Percentiles rank a stretch among this genome's conserved stretches.
These are phyloP conservation scores for Hetaerina titia DNA, from an alignment of 2,888 invertebrate species.

Conservation along the genomic window DNA sequence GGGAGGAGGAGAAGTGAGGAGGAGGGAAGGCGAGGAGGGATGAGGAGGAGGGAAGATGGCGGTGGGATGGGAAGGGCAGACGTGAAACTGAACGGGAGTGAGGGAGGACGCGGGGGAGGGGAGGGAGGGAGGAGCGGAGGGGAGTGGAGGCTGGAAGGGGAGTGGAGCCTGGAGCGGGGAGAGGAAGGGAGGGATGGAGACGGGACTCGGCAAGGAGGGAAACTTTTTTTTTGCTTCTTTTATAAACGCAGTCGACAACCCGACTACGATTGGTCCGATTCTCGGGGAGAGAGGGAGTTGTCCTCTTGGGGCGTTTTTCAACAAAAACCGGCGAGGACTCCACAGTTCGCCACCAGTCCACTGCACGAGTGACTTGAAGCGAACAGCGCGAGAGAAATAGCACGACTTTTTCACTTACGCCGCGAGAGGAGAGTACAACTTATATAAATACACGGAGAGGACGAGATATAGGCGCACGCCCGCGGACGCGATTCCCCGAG, in stretches of 20 bases:
- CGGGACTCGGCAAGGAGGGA: not conserved
- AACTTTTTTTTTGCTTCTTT: not conserved
- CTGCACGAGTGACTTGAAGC: constrained; percentile 75
- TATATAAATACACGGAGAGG: not conserved
- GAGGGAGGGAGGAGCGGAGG: not conserved
- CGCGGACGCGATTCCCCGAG: not conserved
- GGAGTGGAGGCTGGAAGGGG: constrained; percentile 72
- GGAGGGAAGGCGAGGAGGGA: not conserved
- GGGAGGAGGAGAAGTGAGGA: constrained; percentile 69
- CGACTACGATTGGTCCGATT: constrained; percentile 71
- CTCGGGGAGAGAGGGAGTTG: no score
- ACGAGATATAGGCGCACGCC: not conserved
- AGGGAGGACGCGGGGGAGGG: not conserved
- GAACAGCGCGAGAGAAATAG: constrained; percentile 69
- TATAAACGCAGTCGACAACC: constrained; percentile 68
- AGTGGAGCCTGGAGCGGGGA: constrained; percentile 71
- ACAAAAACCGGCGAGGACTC: constrained; percentile 76
- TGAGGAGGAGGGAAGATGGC: constrained; percentile 30
- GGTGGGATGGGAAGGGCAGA: constrained; percentile 4
- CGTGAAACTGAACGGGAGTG: constrained; percentile 39
- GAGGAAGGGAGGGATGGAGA: not conserved
- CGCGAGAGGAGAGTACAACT: constrained; percentile 62
- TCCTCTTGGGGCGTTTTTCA: constrained; percentile 76
- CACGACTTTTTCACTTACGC: constrained; percentile 70
- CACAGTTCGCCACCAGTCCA: constrained; percentile 76